phyloP scores from a whole-genome alignment of 2,797 vertebrate genomes.

The Zonotrichia albicollis region DNA sequence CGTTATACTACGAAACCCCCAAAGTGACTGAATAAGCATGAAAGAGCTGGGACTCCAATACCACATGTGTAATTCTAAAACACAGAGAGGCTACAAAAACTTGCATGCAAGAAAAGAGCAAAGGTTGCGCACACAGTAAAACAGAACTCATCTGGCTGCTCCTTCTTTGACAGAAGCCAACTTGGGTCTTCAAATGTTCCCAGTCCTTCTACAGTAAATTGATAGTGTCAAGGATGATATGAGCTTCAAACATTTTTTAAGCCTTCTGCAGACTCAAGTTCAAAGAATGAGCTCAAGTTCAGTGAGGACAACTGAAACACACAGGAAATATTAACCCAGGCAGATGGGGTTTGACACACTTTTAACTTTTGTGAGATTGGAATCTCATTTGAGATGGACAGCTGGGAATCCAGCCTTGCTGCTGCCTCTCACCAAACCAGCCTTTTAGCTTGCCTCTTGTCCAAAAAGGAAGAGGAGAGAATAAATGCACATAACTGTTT shows the following conservation, averaged over 20 bases:
- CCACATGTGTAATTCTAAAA: neutral
- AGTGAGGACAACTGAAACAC: neutral
- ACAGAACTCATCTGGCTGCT: neutral
- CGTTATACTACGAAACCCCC: neutral
- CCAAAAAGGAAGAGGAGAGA: neutral
- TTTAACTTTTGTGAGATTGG: neutral
- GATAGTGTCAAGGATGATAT: neutral
- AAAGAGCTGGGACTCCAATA: neutral
- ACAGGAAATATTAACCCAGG: neutral
- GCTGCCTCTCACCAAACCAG: neutral
- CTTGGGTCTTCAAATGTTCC: neutral
- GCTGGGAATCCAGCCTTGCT: neutral
- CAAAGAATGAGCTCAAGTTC: neutral
- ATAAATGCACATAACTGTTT: neutral
- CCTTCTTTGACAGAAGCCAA: neutral
- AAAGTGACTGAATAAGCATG: slow-evolving; percentile 14
- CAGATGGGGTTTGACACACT: neutral
- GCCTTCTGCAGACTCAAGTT: neutral
- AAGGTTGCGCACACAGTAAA: neutral
- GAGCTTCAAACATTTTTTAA: neutral
- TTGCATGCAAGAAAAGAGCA: neutral
- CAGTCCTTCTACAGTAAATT: neutral
- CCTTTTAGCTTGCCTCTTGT: neutral
- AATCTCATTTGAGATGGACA: neutral
- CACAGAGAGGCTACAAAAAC: neutral